Evolutionary conservation across 1,140 invertebrate species (phyloP).

Genomic region (Epicauta chinensis): DNA sequence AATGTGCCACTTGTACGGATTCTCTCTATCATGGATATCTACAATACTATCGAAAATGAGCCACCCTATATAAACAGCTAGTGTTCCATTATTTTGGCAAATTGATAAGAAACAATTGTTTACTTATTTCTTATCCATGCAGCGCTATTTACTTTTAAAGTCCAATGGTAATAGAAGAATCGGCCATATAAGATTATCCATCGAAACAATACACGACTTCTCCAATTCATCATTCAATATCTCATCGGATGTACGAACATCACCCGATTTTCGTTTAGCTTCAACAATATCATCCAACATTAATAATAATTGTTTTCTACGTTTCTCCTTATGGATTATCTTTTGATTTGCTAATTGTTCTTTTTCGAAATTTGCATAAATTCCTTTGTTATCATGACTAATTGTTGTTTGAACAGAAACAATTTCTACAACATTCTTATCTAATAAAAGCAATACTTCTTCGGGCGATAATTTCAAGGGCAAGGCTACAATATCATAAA

Average conservation of each 20-base stretch:
- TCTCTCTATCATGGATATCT: too few relatives aligned
- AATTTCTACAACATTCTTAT: conserved; percentile 26
- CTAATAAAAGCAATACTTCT: conserved; percentile 31
- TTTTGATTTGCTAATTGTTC: conserved; percentile 28
- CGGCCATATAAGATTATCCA: conserved; percentile 35
- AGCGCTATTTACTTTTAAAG: too few relatives aligned
- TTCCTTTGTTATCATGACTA: conserved; percentile 1
- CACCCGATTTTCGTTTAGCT: conserved; percentile 32
- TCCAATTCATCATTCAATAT: conserved; percentile 36
- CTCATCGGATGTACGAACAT: conserved; percentile 28
- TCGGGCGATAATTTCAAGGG: conserved; percentile 34
- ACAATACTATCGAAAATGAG: too few relatives aligned
- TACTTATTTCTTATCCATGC: too few relatives aligned
- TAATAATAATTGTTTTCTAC: conserved; percentile 29
- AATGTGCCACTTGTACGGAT: too few relatives aligned
- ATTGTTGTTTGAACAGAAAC: conserved; percentile 3
- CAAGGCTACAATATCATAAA: conserved; percentile 22
- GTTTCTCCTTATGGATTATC: conserved; percentile 27
- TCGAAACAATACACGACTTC: conserved; percentile 30
- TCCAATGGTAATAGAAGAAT: conserved; percentile 16
- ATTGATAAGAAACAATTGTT: too few relatives aligned
- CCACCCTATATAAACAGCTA: too few relatives aligned
- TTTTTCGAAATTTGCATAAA: conserved; percentile 25
- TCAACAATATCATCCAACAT: conserved; percentile 37
- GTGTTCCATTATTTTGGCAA: too few relatives aligned